phyloP scores from a whole-genome alignment of 2,113 vertebrate species.

The Petrocephalus microphthalmus region DNA sequence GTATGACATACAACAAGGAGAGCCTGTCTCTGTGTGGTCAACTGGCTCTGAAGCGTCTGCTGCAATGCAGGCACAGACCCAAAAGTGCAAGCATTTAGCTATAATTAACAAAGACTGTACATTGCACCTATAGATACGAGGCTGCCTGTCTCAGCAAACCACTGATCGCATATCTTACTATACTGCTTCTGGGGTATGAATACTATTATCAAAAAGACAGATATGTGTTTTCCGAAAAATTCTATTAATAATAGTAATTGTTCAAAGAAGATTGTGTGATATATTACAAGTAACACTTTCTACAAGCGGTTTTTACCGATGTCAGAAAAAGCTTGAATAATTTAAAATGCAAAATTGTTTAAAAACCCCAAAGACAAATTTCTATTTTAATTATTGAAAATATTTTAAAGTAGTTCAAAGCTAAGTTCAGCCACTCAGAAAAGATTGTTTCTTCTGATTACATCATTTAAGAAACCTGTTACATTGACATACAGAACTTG shows the following conservation, averaged over 20 bases:
- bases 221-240: neutral
- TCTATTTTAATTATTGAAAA: neutral
- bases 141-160: neutral
- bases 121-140: neutral
- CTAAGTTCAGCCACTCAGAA: neutral
- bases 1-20: neutral
- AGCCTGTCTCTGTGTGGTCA: neutral
- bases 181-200: neutral
- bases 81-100: neutral
- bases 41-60: neutral
- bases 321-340: neutral
- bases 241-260: neutral
- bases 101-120: neutral
- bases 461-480: slow-evolving; percentile 14
- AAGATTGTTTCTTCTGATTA: slow-evolving; percentile 1
- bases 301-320: neutral
- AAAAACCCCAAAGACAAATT: neutral
- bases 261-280: neutral
- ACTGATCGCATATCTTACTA: neutral
- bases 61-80: neutral
- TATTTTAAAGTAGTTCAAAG: neutral
- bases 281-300: neutral
- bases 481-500: neutral
- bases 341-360: neutral
- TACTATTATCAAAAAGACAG: neutral